Evolutionary conservation across 2,888 invertebrate genomes (phyloP).

Genomic region (Ametastegia equiseti): DNA sequence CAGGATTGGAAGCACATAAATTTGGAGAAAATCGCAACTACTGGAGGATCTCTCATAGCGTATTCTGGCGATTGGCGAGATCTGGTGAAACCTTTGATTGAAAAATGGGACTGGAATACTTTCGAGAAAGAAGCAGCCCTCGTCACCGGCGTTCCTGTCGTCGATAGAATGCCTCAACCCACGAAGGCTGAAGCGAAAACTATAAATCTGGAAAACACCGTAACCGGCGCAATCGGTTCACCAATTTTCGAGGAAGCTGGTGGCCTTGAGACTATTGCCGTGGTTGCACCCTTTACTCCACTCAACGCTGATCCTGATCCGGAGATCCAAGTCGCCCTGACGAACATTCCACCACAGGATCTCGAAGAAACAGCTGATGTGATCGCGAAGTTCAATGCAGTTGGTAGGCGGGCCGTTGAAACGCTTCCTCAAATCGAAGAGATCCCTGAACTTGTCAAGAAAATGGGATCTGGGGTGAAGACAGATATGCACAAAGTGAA

Average conservation of each 20-base stretch:
- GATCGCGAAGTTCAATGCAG: slow-evolving; percentile 79
- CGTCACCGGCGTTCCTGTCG: slow-evolving; percentile 65
- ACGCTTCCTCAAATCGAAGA: slow-evolving; percentile 82
- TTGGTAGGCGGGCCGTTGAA: slow-evolving; percentile 77
- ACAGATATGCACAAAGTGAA: slow-evolving; percentile 81
- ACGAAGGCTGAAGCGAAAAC: slow-evolving; percentile 78
- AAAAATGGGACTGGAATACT: slow-evolving; percentile 82
- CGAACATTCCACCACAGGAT: slow-evolving; percentile 79
- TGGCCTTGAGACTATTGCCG: slow-evolving; percentile 81
- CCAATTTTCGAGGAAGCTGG: slow-evolving; percentile 78
- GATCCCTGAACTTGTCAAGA: slow-evolving; percentile 80
- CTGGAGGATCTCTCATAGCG: slow-evolving; percentile 74
- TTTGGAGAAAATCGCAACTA: slow-evolving; percentile 77
- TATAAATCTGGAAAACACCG: slow-evolving; percentile 76
- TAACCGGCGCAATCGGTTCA: slow-evolving; percentile 66
- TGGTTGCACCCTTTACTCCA: slow-evolving; percentile 81
- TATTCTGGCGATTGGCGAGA: slow-evolving; percentile 80
- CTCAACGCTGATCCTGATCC: slow-evolving; percentile 77
- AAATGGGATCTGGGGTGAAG: slow-evolving; percentile 78
- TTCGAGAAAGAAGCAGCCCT: slow-evolving; percentile 80
- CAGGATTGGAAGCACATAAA: slow-evolving; percentile 78
- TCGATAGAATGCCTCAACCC: slow-evolving; percentile 75
- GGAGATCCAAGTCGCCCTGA: slow-evolving; percentile 76
- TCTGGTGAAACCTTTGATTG: slow-evolving; percentile 81
- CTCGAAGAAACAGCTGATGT: slow-evolving; percentile 81